Evolutionary conservation across 2,797 vertebrate genomes (phyloP), one percentile per base, ranked within the genome.

Genomic region (Antrozous pallidus): DNA sequence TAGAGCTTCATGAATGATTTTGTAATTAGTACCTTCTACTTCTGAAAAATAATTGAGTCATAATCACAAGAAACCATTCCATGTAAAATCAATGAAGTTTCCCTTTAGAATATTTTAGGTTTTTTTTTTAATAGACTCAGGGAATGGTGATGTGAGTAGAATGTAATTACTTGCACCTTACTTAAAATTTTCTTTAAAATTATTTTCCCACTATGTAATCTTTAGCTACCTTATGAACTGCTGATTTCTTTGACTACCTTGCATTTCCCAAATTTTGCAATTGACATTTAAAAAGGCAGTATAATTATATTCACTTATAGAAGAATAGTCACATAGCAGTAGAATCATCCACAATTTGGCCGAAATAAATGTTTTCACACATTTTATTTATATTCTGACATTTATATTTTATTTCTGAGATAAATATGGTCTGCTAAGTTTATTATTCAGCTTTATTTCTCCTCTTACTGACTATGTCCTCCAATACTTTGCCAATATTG

Each of bases 381-480:
- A 79, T 5, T 49, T 3, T 75, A 90, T 93, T 88, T 88, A 63
- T 58, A 89, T 88, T 94, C 13, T 88, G 47, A 24, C 36, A 83
- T 28, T 90, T 87, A 12, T 94, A 88, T 86, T 92, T 54, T 82
- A 58, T 70, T 90, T 93, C 26, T 38, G 54, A 91, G 28, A 83
- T 85, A 69, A 87, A 69, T 81, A 80, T 26, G 5, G n/a, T 40
- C 14, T n/a, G 9, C 14, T 61, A 17, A 56, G 4, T 56, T 92
- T 85, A 79, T 94, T 70, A 58, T 56, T 12, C 10, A 90, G 36
- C n/a, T 73, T 33, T 22, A 49, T 88, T 70, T 20, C 58, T 88
- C 28, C 4, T 86, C 70, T 91, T 83, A 80, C 75, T 88, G 63
- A 94, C n/a, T 86, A 12, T n/a, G 24, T 51, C 24, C 8, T 94